These are phyloP conservation scores for Nematolebias whitei DNA, from an alignment of 2,113 vertebrate species.

Conservation along the genomic window DNA sequence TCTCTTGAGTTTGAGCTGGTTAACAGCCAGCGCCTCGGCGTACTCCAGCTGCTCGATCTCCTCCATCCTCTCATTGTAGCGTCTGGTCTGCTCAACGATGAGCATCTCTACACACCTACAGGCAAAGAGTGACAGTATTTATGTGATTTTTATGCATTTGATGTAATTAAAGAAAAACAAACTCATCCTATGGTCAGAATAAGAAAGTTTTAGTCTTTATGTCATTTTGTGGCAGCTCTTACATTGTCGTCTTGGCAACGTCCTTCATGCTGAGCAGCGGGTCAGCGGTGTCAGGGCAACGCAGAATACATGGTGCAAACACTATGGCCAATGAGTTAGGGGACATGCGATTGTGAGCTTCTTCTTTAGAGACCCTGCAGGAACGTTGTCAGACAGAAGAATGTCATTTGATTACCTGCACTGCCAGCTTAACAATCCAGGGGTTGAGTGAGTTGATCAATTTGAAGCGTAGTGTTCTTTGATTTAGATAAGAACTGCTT, in stretches of 20 bases:
- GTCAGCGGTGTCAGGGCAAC: constrained; percentile 91
- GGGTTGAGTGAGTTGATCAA: neutral
- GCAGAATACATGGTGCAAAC: constrained; percentile 94
- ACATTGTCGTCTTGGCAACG: constrained; percentile 95
- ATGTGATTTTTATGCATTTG: too few species aligned
- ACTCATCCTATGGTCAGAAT: too few species aligned
- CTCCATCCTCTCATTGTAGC: constrained; percentile 94
- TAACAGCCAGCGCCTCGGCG: constrained; percentile 87
- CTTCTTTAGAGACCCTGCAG: constrained; percentile 90
- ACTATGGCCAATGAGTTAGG: constrained; percentile 93
- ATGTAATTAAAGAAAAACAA: neutral
- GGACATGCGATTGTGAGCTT: constrained; percentile 95
- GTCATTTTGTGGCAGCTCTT: constrained; percentile 61
- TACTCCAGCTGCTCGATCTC: constrained; percentile 95
- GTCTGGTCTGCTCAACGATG: constrained; percentile 92
- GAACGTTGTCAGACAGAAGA: neutral
- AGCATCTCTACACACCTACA: constrained; percentile 94
- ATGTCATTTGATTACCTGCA: too few species aligned
- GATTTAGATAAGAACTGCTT: neutral
- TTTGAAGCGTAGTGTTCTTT: too few species aligned
- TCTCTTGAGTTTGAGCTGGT: constrained; percentile 88
- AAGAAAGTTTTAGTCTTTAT: neutral
- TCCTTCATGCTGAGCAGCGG: constrained; percentile 97
- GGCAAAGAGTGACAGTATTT: neutral
- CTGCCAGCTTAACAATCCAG: neutral